Base-by-base conservation (phyloP, 2,113 vertebrate genomes). In the Mesitornis unicolor region DNA sequence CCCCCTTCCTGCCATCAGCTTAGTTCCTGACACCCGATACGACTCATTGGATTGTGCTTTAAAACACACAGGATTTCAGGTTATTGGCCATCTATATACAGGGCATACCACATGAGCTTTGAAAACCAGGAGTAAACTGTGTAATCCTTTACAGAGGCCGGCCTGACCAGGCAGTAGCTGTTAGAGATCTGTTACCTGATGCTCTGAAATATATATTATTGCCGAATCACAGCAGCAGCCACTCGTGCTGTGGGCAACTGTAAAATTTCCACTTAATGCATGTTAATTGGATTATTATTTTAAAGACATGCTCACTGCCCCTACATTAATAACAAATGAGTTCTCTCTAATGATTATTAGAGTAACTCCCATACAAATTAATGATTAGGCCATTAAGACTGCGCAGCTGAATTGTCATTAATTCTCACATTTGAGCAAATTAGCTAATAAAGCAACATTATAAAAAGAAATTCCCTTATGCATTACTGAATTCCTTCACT, bases 211-310 rank as follows among this genome's bases (percentile, higher is more conserved):
- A 24, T 31, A 91, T 31, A 33, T 7, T 42, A 29, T 36, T 89
- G 57, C 56, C 11, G 11, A 80, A 70, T 86, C 25, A 57, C 45
- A 93, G 67, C 57, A 73, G 67, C 84, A 85, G 75, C 54, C 48
- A 59, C 40, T 88, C 28, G 0, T 43, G 60, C 35, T 80, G 13
- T 40, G 43, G 36, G 28, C 74, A 84, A 68, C 47, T 28, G 69
- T 47, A 77, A 83, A 68, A 86, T 84, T 84, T 80, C 68, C 24
- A 84, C 73, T 89, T 90, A 81, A 48, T 80, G 36, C 50, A 36
- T 56, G 68, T 74, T 96, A 96, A 95, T 95, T 95, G 80, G 80
- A 94, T 95, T 97, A 96, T 93, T 97, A 93, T 88, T 97, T 95
- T 94, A 73, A 83, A 93, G 88, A 92, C 86, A 70, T 83, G 75